These are phyloP conservation scores for Scaptomyza polygonia DNA, from an alignment of 2,888 invertebrate genomes.

Conservation along the genomic window DNA sequence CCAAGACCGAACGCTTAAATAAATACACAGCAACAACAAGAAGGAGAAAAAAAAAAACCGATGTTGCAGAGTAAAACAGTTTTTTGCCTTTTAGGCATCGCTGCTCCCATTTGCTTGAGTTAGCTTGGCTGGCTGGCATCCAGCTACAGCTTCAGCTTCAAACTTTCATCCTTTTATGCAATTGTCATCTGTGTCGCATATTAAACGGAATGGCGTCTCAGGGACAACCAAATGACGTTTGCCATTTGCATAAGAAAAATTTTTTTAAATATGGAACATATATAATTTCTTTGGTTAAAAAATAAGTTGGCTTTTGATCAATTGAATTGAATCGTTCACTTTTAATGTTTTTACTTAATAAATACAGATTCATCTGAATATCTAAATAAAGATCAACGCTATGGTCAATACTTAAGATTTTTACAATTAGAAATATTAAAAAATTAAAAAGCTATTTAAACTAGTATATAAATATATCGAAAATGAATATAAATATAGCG, in stretches of 20 bases:
- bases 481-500: too few species aligned
- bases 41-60: conserved; percentile 20
- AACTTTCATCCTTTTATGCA: conserved; percentile 32
- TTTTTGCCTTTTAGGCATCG: conserved; percentile 7
- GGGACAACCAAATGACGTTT: conserved; percentile 54
- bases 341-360: too few species aligned
- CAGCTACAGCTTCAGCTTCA: conserved; percentile 29
- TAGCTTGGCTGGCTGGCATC: conserved; percentile 44
- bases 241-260: conserved; percentile 66
- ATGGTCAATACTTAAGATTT: too few species aligned
- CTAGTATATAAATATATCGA: too few species aligned
- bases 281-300: neutral
- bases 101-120: conserved; percentile 22
- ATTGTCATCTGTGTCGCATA: conserved; percentile 51
- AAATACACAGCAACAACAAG: conserved; percentile 62
- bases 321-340: conserved; percentile 26
- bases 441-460: too few species aligned
- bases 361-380: too few species aligned
- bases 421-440: too few species aligned
- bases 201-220: conserved; percentile 19
- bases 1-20: conserved; percentile 64
- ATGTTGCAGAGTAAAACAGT: neutral
- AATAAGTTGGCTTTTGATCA: neutral
- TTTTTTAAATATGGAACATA: neutral
- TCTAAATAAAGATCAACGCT: too few species aligned